Percentiles rank a stretch among this genome's conserved stretches.
phyloP scores from a whole-genome alignment of 2,888 invertebrate genomes.

The Ophion ventricosus region DNA sequence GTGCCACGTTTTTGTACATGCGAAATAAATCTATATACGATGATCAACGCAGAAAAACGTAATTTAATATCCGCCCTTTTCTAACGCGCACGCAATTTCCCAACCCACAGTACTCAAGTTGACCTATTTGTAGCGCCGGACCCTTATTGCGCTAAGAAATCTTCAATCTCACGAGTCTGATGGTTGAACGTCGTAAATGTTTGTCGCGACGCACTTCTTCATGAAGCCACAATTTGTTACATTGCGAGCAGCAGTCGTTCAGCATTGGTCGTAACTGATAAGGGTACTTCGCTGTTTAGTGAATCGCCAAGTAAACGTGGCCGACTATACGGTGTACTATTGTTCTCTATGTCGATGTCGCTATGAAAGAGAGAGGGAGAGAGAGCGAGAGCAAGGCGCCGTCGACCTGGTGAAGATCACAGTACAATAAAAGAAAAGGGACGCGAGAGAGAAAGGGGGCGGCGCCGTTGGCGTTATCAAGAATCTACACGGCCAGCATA shows the following conservation, averaged over 20 bases:
- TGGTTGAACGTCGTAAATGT: conserved; percentile 15
- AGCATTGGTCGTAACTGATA: conserved; percentile 41
- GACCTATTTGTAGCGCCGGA: conserved; percentile 2
- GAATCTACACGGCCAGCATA: conserved; percentile 57
- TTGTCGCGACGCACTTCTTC: conserved; percentile 2
- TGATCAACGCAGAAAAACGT: background rate
- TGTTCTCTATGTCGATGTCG: conserved; percentile 33
- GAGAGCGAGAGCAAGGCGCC: background rate
- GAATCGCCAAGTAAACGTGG: conserved; percentile 26
- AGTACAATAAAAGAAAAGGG: background rate
- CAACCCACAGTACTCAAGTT: background rate
- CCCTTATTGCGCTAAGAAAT: conserved; percentile 29
- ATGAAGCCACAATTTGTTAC: conserved; percentile 13
- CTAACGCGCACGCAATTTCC: background rate
- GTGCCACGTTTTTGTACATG: background rate
- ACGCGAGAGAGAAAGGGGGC: background rate
- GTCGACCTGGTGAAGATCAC: conserved; percentile 57
- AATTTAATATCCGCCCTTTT: background rate
- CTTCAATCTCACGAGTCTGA: conserved; percentile 8
- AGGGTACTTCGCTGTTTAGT: conserved; percentile 10
- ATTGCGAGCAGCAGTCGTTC: background rate
- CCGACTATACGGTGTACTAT: conserved; percentile 6
- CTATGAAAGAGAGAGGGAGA: background rate
- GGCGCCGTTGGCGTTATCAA: conserved; percentile 58
- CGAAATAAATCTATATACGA: background rate